Percentiles rank a stretch among this genome's conserved stretches.
Evolutionary conservation across 1,140 invertebrate genomes (phyloP).

Genomic region (Drosophila nasuta): DNA sequence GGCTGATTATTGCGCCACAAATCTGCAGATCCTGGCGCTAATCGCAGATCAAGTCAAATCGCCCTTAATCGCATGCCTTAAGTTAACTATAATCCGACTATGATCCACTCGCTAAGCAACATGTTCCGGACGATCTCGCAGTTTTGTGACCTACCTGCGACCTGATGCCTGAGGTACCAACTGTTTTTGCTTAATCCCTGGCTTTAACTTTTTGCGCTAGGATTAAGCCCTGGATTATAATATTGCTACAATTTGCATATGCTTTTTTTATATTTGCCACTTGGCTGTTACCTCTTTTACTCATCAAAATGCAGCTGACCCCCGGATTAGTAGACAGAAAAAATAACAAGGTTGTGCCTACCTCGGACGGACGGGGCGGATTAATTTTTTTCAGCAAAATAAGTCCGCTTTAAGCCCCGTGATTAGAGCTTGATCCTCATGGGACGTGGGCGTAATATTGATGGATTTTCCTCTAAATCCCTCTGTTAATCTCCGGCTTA

Average conservation of each 20-base stretch:
- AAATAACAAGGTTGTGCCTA: conserved; percentile 41
- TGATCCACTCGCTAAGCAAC: conserved; percentile 53
- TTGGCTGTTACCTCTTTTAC: conserved; percentile 67
- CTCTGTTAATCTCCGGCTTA: conserved; percentile 76
- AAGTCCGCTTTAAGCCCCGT: conserved; percentile 70
- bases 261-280: conserved; percentile 28
- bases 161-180: conserved; percentile 37
- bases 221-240: conserved; percentile 31
- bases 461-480: conserved; percentile 83
- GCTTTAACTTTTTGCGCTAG: conserved; percentile 63
- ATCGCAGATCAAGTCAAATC: conserved; percentile 39
- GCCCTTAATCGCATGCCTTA: conserved; percentile 62
- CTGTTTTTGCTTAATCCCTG: conserved; percentile 69
- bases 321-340: conserved; percentile 42
- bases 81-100: conserved; percentile 73
- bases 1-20: conserved; percentile 68
- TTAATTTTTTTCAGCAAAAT: conserved; percentile 79
- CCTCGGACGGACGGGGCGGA: conserved; percentile 56
- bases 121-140: conserved; percentile 49
- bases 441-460: conserved; percentile 76
- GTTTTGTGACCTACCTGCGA: conserved; percentile 24
- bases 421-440: conserved; percentile 78
- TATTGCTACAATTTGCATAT: conserved; percentile 59
- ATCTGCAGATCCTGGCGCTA: conserved; percentile 56
- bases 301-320: conserved; percentile 52